These are phyloP conservation scores for Notothenia coriiceps DNA, from an alignment of 2,113 vertebrate species.

Conservation along the genomic window DNA sequence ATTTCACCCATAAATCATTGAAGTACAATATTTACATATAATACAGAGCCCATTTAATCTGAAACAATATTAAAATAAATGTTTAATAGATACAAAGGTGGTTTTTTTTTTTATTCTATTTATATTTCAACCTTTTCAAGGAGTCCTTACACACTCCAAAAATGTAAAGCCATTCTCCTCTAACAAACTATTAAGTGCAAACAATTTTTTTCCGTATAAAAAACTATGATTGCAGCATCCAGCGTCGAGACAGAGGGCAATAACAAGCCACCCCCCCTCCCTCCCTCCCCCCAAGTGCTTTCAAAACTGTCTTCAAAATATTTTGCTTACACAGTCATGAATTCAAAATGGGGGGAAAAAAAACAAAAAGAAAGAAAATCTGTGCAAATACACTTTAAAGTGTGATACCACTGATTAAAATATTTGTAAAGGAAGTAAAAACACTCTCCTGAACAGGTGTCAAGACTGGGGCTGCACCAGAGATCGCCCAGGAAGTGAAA, in stretches of 20 bases:
- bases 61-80: slow-evolving; percentile 92
- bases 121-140: slow-evolving; percentile 82
- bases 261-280: slow-evolving; percentile 46
- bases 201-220: slow-evolving; percentile 81
- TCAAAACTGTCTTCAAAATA: slow-evolving; percentile 73
- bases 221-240: slow-evolving; percentile 88
- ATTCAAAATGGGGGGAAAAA: slow-evolving; percentile 36
- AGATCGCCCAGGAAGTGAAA: slow-evolving; percentile 41
- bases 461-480: slow-evolving; percentile 33
- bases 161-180: slow-evolving; percentile 87
- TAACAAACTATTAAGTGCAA: slow-evolving; percentile 93
- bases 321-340: slow-evolving; percentile 39
- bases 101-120: slow-evolving; percentile 69
- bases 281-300: slow-evolving; percentile 79
- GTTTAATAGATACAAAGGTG: slow-evolving; percentile 90
- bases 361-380: slow-evolving; percentile 65
- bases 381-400: slow-evolving; percentile 88
- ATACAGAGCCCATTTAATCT: slow-evolving; percentile 86
- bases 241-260: slow-evolving; percentile 86
- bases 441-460: slow-evolving; percentile 22
- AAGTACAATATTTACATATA: slow-evolving; percentile 86
- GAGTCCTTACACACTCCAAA: slow-evolving; percentile 82
- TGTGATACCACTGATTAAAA: slow-evolving; percentile 81
- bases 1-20: slow-evolving; percentile 78
- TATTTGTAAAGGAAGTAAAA: slow-evolving; percentile 45